Evolutionary conservation across 2,888 invertebrate genomes (phyloP).

Genomic region (Amaurobius ferox): DNA sequence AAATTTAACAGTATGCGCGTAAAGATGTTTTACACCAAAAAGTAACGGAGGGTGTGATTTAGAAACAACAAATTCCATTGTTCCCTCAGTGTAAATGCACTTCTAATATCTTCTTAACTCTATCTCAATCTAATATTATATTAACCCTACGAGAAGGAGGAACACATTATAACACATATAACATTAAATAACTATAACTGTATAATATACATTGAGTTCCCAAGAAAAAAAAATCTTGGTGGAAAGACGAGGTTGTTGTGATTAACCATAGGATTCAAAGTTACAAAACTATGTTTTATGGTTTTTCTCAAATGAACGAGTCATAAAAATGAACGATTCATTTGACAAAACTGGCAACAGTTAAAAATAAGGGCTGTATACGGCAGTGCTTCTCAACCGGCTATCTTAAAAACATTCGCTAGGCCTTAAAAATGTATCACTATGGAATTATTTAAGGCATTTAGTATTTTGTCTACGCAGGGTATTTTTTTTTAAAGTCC

Average conservation of each 20-base stretch:
- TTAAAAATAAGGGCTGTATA: not conserved
- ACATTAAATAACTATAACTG: not conserved
- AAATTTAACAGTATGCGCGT: no score
- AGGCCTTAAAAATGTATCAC: no score
- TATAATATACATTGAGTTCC: not conserved
- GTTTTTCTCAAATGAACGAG: not conserved
- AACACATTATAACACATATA: not conserved
- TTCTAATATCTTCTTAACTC: not conserved
- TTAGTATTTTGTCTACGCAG: no score
- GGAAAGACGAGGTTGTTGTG: constrained; percentile 5
- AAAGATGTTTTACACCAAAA: no score
- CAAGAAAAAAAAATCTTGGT: not conserved
- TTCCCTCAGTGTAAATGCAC: constrained; percentile 3
- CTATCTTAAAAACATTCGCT: no score
- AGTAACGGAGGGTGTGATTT: no score
- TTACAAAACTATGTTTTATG: constrained; percentile 2
- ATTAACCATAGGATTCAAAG: not conserved
- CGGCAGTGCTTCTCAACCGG: constrained; percentile 2
- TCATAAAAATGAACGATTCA: not conserved
- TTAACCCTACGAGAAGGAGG: not conserved
- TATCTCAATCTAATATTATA: not conserved
- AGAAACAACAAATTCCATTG: no score
- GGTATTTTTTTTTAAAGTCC: no score
- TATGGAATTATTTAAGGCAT: no score
- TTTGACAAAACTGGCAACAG: not conserved